Evolutionary conservation across 2,113 vertebrate genomes (phyloP).

Genomic region (Equus przewalskii): DNA sequence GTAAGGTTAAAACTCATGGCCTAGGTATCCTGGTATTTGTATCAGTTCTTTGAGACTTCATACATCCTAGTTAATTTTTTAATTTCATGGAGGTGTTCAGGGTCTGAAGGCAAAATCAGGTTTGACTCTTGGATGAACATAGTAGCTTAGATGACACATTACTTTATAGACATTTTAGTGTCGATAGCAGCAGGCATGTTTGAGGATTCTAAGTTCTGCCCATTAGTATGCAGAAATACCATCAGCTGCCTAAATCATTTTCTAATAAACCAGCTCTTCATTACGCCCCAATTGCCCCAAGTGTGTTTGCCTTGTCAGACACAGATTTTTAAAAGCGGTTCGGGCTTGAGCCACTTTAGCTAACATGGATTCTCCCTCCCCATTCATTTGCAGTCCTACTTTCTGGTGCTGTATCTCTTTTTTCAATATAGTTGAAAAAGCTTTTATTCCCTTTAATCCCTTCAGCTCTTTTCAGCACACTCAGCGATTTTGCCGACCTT

Average conservation of each 20-base stretch:
- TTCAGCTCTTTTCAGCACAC: neutral
- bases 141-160: slow-evolving; percentile 39
- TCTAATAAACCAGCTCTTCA: slow-evolving; percentile 58
- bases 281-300: slow-evolving; percentile 54
- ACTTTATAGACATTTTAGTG: slow-evolving; percentile 12
- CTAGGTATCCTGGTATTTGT: neutral
- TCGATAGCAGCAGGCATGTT: neutral
- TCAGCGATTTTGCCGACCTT: slow-evolving; percentile 63
- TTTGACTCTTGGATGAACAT: neutral
- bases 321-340: slow-evolving; percentile 58
- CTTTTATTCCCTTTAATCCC: slow-evolving; percentile 49
- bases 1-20: neutral
- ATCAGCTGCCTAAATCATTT: slow-evolving; percentile 52
- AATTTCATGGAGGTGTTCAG: slow-evolving; percentile 7
- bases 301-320: slow-evolving; percentile 50
- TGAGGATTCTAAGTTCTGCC: neutral
- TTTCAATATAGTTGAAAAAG: slow-evolving; percentile 58
- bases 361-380: neutral
- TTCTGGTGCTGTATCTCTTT: neutral
- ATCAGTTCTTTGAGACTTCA: neutral
- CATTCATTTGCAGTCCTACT: neutral
- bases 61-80: neutral
- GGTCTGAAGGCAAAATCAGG: slow-evolving; percentile 5
- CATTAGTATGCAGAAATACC: slow-evolving; percentile 44
- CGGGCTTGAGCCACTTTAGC: slow-evolving; percentile 33